phyloP scores from a whole-genome alignment of 30 jellyfish, hydroid and myxozoan genomes.

The Cassiopea xamachana region DNA sequence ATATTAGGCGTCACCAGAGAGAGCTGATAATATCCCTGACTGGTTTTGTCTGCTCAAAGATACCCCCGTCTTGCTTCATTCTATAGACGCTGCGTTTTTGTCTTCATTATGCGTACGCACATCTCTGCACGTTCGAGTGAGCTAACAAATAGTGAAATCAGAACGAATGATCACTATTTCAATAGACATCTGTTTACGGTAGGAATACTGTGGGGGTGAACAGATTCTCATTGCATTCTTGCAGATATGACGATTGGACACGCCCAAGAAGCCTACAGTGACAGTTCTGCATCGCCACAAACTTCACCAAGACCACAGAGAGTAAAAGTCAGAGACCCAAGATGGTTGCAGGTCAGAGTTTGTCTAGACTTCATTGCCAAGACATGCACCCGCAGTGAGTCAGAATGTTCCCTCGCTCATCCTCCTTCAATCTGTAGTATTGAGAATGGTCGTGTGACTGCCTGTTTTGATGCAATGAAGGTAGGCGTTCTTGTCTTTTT shows the following conservation, averaged over 20 bases:
- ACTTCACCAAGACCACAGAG: slow-evolving; percentile 67
- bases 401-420: slow-evolving; percentile 61
- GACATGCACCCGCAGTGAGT: slow-evolving; percentile 49
- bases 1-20: too few relatives aligned
- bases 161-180: slow-evolving; percentile 9
- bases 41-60: background rate
- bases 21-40: background rate
- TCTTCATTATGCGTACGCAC: slow-evolving; percentile 31
- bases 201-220: slow-evolving; percentile 14
- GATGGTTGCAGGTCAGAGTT: slow-evolving; percentile 74
- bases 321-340: slow-evolving; percentile 60
- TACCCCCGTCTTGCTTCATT: slow-evolving; percentile 53
- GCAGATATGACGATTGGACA: slow-evolving; percentile 66
- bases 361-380: slow-evolving; percentile 57
- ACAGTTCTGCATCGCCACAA: slow-evolving; percentile 64
- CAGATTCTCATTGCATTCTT: slow-evolving; percentile 5
- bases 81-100: slow-evolving; percentile 60
- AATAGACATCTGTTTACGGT: slow-evolving; percentile 29
- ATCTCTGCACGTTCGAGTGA: slow-evolving; percentile 2
- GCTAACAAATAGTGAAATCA: slow-evolving; percentile 25
- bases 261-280: slow-evolving; percentile 58
- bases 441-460: slow-evolving; percentile 69
- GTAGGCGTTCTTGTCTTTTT: slow-evolving; percentile 15
- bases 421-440: slow-evolving; percentile 64
- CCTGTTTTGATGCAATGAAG: slow-evolving; percentile 79